Base-by-base conservation (phyloP, 2,797 vertebrate species). In the Podarcis siculus region DNA sequence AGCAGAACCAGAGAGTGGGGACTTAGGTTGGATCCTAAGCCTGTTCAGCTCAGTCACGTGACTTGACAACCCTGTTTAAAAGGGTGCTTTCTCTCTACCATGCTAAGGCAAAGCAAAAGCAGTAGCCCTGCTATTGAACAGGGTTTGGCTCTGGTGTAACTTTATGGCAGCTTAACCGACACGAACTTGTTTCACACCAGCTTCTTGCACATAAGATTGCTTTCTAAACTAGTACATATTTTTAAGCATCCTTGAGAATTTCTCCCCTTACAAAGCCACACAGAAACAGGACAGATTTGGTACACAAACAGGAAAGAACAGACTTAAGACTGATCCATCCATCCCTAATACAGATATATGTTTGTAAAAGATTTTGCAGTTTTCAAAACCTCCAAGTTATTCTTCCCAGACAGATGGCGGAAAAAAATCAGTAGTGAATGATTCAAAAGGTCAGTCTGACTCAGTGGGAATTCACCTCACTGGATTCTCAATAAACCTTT, bases 401-500 rank as follows among this genome's bases (percentile, higher is more conserved):
- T 86, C 78, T 72, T 75, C 19, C 88, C 76, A 0, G 5, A 85
- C 27, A 49, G 5, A 32, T 69, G 3, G 45, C n/a, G n/a, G n/a
- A 42, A 39, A 35, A 85, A 23, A 58, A 80, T 79, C 2, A 89
- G 86, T 2, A 61, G 12, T 83, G 78, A 35, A 79, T 75, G 80
- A 2, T 27, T 45, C 37, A 19, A 91, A 86, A 85, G 81, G 0
- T 25, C 8, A 85, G 27, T 75, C 0, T 84, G 3, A 78, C 66
- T 90, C 79, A 92, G 58, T 17, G 82, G 0, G 12, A 90, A 88
- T 72, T 0, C 0, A 90, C 86, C 21, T 82, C 69, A 83, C 84
- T 35, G 9, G 7, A 79, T 79, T 92, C 13, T 42, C 79, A 64
- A 10, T 75, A 90, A 92, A 90, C 19, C 12, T 32, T 85, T 58